These are phyloP conservation scores for Molanna angustata DNA, from an alignment of 2,888 invertebrate genomes.

Conservation along the genomic window DNA sequence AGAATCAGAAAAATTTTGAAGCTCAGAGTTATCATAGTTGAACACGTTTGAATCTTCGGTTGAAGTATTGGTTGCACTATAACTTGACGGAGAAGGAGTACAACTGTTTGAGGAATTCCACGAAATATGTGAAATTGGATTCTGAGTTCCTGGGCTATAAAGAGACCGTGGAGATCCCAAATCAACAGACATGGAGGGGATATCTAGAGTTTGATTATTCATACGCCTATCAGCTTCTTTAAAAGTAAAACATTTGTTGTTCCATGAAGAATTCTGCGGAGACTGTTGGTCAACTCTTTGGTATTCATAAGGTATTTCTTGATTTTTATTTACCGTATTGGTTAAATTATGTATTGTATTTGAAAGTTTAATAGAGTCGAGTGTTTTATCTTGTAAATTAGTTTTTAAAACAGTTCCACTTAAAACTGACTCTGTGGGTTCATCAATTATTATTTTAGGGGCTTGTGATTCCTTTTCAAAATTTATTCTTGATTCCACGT, in stretches of 20 bases:
- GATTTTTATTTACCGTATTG: neutral
- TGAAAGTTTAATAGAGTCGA: too few species aligned
- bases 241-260: neutral
- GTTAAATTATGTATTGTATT: too few species aligned
- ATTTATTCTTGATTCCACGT: neutral
- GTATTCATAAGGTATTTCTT: neutral
- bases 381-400: too few species aligned
- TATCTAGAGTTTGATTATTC: neutral
- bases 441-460: constrained; percentile 3
- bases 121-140: neutral
- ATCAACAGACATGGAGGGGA: neutral
- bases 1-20: neutral
- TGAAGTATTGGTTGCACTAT: too few species aligned
- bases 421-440: neutral
- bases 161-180: neutral
- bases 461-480: neutral
- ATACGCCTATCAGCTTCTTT: neutral
- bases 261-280: neutral
- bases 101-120: neutral
- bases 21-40: neutral
- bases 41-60: neutral
- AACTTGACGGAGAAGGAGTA: constrained; percentile 2
- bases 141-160: constrained; percentile 4
- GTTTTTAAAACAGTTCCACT: too few species aligned
- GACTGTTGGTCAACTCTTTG: constrained; percentile 3